Evolutionary conservation across 1,140 invertebrate species (phyloP), one percentile per base, ranked within the genome.

Genomic region (Homarus americanus): DNA sequence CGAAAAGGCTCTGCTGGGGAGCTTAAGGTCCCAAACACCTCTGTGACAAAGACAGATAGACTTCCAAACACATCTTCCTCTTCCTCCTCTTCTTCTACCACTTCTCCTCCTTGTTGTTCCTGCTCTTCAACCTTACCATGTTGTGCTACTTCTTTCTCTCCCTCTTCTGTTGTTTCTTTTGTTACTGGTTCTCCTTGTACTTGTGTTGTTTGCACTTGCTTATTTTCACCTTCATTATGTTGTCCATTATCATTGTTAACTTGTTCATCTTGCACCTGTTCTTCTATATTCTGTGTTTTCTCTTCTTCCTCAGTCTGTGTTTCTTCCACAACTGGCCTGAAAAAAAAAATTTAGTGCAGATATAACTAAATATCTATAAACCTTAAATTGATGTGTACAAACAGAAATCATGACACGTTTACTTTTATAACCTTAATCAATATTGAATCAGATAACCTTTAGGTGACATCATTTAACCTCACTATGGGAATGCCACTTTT

Each of bases 51-150:
- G 58, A 44, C 41, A 2, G 92, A 82, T 40, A 92, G 63, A 28
- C 58, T 38, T 32, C 40, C 86, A 91, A 92, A 92, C 28, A 91
- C 85, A 63, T 91, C 87, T 28, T 92, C 92, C 24, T 90, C 92
- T 28, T 92, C 92, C 32, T 92, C 92, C n/a, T 92, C 92, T 17
- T 88, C 89, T 44, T 91, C 84, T 41, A 82, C 86, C n/a, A 73
- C 86, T 15, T 76, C 69, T 34, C 49, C 91, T n/a, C 79, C 49
- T 7, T 34, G 44, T 53, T 87, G 44, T 5, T 66, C 36, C 63
- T 66, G 36, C 24, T 87, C 84, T 15, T 73, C 66, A n/a, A n/a
- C n/a, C n/a, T n/a, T n/a, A n/a, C 79, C 49, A 3, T 34, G 44
- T 53, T 87, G 44, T 5, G 38, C 36, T 36, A 40, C 63, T 7